Evolutionary conservation across 2,113 vertebrate genomes (phyloP), one percentile per base, ranked within the genome.

Genomic region (Rissa tridactyla): DNA sequence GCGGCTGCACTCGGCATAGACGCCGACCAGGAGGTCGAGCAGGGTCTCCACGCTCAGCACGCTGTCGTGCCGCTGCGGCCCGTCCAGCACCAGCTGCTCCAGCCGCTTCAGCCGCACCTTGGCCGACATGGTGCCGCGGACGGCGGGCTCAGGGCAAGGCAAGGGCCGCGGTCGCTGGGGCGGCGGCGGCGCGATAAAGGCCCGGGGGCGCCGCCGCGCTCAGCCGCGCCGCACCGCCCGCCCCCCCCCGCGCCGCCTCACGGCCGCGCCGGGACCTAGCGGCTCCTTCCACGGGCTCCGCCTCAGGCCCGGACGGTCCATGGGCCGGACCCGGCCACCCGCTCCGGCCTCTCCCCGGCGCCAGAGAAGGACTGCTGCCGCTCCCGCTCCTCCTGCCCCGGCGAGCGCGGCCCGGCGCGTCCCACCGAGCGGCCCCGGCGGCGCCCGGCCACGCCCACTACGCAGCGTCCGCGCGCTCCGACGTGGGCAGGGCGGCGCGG

Each of bases 51-150:
- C 98, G 76, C 99, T 99, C 83, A 99, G 97, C 22, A 98, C 98
- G 55, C 97, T 98, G 79, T 98, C 98, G 94, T 97, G 97, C 96
- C 98, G 98, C 96, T 97, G 98, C 71, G 98, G 98, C 88, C 98
- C 98, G 94, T 98, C 98, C 98, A 99, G 97, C 93, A 99, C 98
- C 98, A 99, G 98, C 98, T 99, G 98, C 98, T 99, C 99, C 98
- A 99, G 98, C 97, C 98, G 99, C 99, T 99, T 99, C 98, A 99
- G 98, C 34, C 99, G 98, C 97, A 98, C 99, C 98, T 99, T 98
- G 90, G 99, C 99, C 97, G 99, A 99, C 99, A 99, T 99, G 96
- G 96, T 98, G 97, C 95, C 96, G 97, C 88, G 73, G 79, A 46
- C 78, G 72, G 61, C 66, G 79, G 83, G 96, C 92, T 60, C 57